Evolutionary conservation across 1,140 invertebrate species (phyloP).

Genomic region (Drosophila simulans): DNA sequence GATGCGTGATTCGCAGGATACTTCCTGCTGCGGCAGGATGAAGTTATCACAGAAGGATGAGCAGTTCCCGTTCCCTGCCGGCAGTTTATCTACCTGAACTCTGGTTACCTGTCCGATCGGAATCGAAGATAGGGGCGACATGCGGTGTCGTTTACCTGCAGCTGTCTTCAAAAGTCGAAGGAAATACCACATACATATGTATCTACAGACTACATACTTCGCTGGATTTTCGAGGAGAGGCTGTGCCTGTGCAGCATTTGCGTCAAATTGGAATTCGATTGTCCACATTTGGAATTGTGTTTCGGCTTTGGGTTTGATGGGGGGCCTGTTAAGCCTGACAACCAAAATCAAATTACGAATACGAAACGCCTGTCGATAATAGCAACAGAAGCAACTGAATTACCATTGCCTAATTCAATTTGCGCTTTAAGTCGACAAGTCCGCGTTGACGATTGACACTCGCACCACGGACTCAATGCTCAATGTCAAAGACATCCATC

Average conservation of each 20-base stretch:
- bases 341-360: constrained; percentile 59
- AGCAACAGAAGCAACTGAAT: constrained; percentile 31
- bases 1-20: constrained; percentile 45
- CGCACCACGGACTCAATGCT: constrained; percentile 54
- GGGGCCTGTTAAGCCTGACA: constrained; percentile 41
- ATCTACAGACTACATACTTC: background rate
- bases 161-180: constrained; percentile 28
- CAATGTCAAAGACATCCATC: constrained; percentile 65
- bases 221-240: background rate
- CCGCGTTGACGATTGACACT: constrained; percentile 55
- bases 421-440: constrained; percentile 52
- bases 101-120: constrained; percentile 78
- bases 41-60: constrained; percentile 23
- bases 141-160: constrained; percentile 75
- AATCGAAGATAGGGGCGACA: constrained; percentile 59
- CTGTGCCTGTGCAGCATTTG: constrained; percentile 7
- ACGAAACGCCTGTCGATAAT: constrained; percentile 1
- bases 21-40: constrained; percentile 73
- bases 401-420: constrained; percentile 69
- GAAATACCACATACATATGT: background rate
- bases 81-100: constrained; percentile 31
- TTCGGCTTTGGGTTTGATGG: too few species aligned
- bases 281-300: background rate
- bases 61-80: background rate
- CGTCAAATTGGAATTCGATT: constrained; percentile 41